phyloP scores from a whole-genome alignment of 2,113 vertebrate genomes.

The Alouatta palliata region DNA sequence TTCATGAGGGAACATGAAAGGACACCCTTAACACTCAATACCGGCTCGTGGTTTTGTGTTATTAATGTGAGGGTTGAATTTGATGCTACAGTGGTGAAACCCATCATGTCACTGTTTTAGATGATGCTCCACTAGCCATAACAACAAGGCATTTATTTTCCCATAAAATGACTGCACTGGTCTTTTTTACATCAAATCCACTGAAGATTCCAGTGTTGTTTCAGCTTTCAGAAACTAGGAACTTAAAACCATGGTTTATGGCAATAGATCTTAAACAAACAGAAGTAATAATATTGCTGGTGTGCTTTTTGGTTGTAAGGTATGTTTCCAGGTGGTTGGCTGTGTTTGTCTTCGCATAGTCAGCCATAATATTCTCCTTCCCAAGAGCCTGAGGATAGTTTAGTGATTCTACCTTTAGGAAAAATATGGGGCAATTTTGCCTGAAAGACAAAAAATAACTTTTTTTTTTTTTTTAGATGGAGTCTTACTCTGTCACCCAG shows the following conservation, averaged over 20 bases:
- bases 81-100: constrained; percentile 74
- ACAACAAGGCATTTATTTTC: constrained; percentile 72
- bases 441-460: neutral
- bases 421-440: neutral
- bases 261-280: constrained; percentile 71
- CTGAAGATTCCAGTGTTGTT: constrained; percentile 25
- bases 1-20: constrained; percentile 57
- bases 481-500: no score
- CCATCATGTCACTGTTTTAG: constrained; percentile 60
- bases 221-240: constrained; percentile 71
- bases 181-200: constrained; percentile 73
- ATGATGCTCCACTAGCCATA: constrained; percentile 65
- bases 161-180: constrained; percentile 66
- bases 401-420: neutral
- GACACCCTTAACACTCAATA: neutral
- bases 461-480: no score
- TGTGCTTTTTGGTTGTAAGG: constrained; percentile 9
- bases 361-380: neutral
- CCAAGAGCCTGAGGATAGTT: neutral
- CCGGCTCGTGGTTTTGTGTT: neutral
- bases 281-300: constrained; percentile 53
- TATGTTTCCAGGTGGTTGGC: neutral
- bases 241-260: constrained; percentile 72
- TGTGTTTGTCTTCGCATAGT: neutral
- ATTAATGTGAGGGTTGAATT: constrained; percentile 59